Conservation (phyloP, 2,888 invertebrate genomes). For the Oscheius onirici region DNA sequence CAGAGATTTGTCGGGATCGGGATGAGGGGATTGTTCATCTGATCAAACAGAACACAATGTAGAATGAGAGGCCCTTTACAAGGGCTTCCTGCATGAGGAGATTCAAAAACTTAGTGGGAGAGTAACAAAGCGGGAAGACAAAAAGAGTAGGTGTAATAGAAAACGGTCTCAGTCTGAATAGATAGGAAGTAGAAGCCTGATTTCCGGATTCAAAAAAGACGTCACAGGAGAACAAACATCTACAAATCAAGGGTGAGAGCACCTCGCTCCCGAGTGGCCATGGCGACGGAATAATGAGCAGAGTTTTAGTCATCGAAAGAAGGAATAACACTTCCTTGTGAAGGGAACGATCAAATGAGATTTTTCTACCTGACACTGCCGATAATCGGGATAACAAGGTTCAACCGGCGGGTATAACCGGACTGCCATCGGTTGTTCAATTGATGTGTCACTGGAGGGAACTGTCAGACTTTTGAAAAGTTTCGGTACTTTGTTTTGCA, state of each 20-base stretch:
- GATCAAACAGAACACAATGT: neutral
- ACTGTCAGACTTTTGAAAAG: neutral
- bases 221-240: no score
- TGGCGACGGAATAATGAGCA: slow-evolving; percentile 13
- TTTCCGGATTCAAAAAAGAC: no score
- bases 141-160: no score
- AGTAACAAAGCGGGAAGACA: no score
- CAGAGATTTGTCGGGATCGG: neutral
- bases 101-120: neutral
- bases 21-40: slow-evolving; percentile 4
- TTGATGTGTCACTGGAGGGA: neutral
- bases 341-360: neutral
- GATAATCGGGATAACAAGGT: slow-evolving; percentile 5
- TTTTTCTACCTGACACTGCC: neutral
- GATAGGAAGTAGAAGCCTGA: no score
- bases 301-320: neutral
- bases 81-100: neutral
- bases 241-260: neutral
- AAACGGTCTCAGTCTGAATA: no score
- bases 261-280: slow-evolving; percentile 5
- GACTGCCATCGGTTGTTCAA: neutral
- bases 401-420: neutral
- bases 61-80: neutral
- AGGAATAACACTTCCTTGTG: neutral
- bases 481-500: no score